Percentiles rank a stretch among this genome's conserved stretches.
Conservation (phyloP, 92 coral and sea anemone genomes). For the Actinernus sp. region DNA sequence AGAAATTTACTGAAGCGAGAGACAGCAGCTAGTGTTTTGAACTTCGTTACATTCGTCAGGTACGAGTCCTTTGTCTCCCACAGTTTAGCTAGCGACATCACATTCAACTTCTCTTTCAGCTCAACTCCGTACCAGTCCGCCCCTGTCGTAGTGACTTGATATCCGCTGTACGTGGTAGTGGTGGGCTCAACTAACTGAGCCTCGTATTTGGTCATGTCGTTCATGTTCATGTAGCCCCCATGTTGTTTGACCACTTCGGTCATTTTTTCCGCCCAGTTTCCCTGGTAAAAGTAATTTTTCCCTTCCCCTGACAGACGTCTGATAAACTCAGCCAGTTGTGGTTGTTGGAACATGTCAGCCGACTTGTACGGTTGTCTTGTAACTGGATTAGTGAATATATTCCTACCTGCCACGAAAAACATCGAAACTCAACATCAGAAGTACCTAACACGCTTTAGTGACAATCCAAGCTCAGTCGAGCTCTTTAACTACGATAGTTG, state of each 20-base stretch:
- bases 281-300: constrained; percentile 70
- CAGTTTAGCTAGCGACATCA: constrained; percentile 78
- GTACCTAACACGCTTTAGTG: too few species aligned
- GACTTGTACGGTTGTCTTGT: constrained; percentile 64
- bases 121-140: constrained; percentile 87
- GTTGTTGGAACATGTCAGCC: constrained; percentile 73
- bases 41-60: constrained; percentile 73
- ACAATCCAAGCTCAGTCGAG: too few species aligned
- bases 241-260: constrained; percentile 45
- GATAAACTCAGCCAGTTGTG: constrained; percentile 70
- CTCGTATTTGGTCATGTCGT: constrained; percentile 70
- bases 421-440: too few species aligned
- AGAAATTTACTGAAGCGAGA: constrained; percentile 79
- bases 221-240: constrained; percentile 61
- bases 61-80: constrained; percentile 59
- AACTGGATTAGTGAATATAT: constrained; percentile 76
- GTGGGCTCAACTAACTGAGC: constrained; percentile 77
- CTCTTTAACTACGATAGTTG: too few species aligned
- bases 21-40: constrained; percentile 83
- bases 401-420: too few species aligned
- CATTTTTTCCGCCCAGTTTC: constrained; percentile 76
- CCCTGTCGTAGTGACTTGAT: constrained; percentile 73
- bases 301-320: constrained; percentile 60
- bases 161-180: constrained; percentile 68
- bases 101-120: constrained; percentile 70